A percentile compares a stretch with the other conserved stretches of the same genome.
phyloP scores from a whole-genome alignment of 1,140 invertebrate species.

The Camponotus vicinus region DNA sequence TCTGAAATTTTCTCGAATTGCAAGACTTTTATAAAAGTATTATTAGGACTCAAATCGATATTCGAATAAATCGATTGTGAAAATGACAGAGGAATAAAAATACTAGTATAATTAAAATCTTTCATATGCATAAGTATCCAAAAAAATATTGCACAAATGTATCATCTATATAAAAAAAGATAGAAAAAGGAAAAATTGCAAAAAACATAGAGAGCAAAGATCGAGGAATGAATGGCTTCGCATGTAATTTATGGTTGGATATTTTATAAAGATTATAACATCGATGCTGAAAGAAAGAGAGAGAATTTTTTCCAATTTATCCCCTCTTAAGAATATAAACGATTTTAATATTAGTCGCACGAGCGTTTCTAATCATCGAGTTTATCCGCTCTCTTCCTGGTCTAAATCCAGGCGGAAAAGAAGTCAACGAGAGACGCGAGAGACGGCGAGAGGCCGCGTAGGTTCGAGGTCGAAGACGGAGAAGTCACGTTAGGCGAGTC shows the following conservation, averaged over 20 bases:
- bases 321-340: not conserved
- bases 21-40: not conserved
- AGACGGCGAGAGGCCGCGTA: conserved; percentile 64
- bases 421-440: conserved; percentile 38
- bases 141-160: not conserved
- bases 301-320: not conserved
- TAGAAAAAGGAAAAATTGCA: not conserved
- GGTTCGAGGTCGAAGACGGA: conserved; percentile 74
- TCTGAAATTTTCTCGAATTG: not conserved
- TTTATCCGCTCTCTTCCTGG: conserved; percentile 36
- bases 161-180: not conserved
- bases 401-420: conserved; percentile 57
- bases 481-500: conserved; percentile 74
- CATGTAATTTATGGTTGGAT: not conserved
- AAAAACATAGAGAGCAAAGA: not conserved
- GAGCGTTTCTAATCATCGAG: conserved; percentile 51
- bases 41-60: not conserved
- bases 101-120: too few relatives aligned
- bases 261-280: not conserved
- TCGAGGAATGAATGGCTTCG: not conserved
- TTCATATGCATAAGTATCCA: too few relatives aligned
- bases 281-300: too few relatives aligned
- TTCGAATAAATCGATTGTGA: too few relatives aligned
- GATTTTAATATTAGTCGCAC: conserved; percentile 13
- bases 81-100: too few relatives aligned